These are phyloP conservation scores for Pemphredon lugubris DNA, from an alignment of 2,888 invertebrate genomes.

Conservation along the genomic window DNA sequence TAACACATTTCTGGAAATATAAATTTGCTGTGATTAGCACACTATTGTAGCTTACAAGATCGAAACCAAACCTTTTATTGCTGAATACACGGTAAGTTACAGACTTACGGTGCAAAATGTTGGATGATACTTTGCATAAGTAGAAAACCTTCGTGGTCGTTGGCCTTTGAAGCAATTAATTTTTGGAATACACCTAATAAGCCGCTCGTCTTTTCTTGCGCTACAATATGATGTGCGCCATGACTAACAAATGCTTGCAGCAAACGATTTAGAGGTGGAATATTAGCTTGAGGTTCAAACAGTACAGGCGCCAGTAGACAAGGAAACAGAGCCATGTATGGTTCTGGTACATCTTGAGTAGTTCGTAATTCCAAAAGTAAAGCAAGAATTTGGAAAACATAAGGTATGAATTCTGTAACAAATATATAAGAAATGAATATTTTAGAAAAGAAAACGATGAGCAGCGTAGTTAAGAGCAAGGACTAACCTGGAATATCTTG, in stretches of 20 bases:
- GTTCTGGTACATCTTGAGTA: constrained; percentile 86
- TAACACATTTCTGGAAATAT: constrained; percentile 85
- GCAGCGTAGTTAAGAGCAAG: too few species aligned
- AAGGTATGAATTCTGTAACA: constrained; percentile 95
- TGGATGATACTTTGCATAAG: constrained; percentile 93
- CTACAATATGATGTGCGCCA: constrained; percentile 86
- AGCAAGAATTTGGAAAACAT: constrained; percentile 98
- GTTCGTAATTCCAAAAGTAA: constrained; percentile 91
- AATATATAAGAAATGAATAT: constrained; percentile 2
- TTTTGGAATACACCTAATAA: constrained; percentile 98
- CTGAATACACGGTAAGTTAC: background rate
- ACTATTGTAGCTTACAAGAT: constrained; percentile 16
- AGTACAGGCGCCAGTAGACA: constrained; percentile 94
- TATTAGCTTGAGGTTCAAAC: constrained; percentile 97
- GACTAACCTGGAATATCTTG: constrained; percentile 93
- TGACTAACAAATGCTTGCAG: constrained; percentile 92
- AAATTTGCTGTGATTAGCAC: constrained; percentile 53
- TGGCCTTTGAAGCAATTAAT: constrained; percentile 95
- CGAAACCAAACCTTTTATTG: constrained; percentile 8
- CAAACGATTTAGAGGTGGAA: constrained; percentile 95
- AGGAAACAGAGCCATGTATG: constrained; percentile 94
- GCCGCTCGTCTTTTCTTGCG: constrained; percentile 88
- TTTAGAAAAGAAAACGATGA: background rate
- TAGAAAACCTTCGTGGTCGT: constrained; percentile 98
- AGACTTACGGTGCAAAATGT: constrained; percentile 89